These are phyloP conservation scores for Caenorhabditis brenneri DNA, from an alignment of 1,140 invertebrate genomes.

Conservation along the genomic window DNA sequence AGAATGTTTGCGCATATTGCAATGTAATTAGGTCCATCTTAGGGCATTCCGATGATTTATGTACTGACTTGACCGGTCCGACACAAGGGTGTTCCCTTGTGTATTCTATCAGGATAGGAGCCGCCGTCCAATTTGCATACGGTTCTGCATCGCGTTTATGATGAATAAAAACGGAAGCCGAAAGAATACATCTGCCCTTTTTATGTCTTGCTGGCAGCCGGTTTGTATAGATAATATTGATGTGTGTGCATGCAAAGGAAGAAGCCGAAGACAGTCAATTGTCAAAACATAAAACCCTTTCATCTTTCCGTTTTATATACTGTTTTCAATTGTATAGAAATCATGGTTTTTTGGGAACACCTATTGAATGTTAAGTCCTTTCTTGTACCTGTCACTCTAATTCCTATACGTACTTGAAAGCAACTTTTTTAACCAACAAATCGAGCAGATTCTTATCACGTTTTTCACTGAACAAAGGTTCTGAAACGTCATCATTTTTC, in stretches of 20 bases:
- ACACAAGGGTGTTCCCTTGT: conserved; percentile 41
- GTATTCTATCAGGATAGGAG: conserved; percentile 2
- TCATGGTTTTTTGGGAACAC: background rate
- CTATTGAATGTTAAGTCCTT: background rate
- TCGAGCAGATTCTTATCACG: conserved; percentile 6
- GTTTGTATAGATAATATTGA: conserved; percentile 42
- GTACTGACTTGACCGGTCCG: conserved; percentile 15
- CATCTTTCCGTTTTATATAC: background rate
- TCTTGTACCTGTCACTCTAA: conserved; percentile 1
- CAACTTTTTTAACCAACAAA: background rate
- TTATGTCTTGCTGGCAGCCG: conserved; percentile 20
- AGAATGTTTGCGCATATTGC: conserved; percentile 39
- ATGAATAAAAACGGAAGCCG: conserved; percentile 42
- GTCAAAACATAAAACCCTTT: conserved; percentile 28
- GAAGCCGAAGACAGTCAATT: conserved; percentile 29
- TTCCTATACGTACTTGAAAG: background rate
- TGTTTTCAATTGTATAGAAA: too few species aligned
- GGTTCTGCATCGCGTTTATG: conserved; percentile 10
- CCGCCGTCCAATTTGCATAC: conserved; percentile 10
- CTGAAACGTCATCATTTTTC: conserved; percentile 28
- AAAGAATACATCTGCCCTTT: conserved; percentile 41
- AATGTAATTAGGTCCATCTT: conserved; percentile 35
- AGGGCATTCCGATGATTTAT: conserved; percentile 27
- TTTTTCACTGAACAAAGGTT: conserved; percentile 5
- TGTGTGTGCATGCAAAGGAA: conserved; percentile 42